Evolutionary conservation across 2,888 invertebrate species (phyloP).

Genomic region (Drosophila affinis): DNA sequence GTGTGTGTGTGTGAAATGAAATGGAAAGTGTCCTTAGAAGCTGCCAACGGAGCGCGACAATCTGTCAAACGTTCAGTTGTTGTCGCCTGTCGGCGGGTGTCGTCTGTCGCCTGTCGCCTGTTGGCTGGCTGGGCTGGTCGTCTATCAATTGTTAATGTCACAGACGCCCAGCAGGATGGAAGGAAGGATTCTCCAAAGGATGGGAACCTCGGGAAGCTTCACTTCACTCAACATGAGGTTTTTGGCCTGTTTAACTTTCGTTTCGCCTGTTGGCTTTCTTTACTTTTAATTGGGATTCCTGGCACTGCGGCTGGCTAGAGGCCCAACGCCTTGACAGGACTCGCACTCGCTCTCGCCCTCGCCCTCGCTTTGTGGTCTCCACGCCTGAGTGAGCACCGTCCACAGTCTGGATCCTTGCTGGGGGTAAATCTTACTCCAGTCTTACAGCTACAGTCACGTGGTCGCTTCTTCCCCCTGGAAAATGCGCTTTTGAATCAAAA

Average conservation of each 20-base stretch:
- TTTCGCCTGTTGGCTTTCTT: slow-evolving; percentile 72
- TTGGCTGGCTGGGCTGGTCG: slow-evolving; percentile 27
- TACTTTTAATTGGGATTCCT: slow-evolving; percentile 77
- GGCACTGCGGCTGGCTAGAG: slow-evolving; percentile 42
- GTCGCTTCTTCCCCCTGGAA: slow-evolving; percentile 43
- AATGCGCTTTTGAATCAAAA: slow-evolving; percentile 76
- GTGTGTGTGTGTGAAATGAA: slow-evolving; percentile 48
- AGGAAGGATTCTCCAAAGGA: slow-evolving; percentile 55
- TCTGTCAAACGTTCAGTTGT: slow-evolving; percentile 61
- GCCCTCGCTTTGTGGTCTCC: slow-evolving; percentile 37
- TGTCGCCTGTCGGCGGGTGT: slow-evolving; percentile 25
- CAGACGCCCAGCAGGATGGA: slow-evolving; percentile 58
- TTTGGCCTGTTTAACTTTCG: slow-evolving; percentile 64
- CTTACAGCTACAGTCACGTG: slow-evolving; percentile 27
- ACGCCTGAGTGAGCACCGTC: slow-evolving; percentile 46
- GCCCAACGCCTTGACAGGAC: slow-evolving; percentile 59
- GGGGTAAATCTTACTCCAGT: slow-evolving; percentile 13
- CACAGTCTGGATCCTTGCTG: slow-evolving; percentile 48
- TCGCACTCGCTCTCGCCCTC: slow-evolving; percentile 33
- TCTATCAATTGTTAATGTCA: slow-evolving; percentile 77
- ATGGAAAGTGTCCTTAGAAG: slow-evolving; percentile 56
- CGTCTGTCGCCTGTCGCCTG: slow-evolving; percentile 51
- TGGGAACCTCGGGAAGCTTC: slow-evolving; percentile 7
- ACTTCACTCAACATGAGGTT: slow-evolving; percentile 54
- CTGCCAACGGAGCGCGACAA: slow-evolving; percentile 64